These are phyloP conservation scores for Acronicta leporina DNA, from an alignment of 2,888 invertebrate species.

Conservation along the genomic window DNA sequence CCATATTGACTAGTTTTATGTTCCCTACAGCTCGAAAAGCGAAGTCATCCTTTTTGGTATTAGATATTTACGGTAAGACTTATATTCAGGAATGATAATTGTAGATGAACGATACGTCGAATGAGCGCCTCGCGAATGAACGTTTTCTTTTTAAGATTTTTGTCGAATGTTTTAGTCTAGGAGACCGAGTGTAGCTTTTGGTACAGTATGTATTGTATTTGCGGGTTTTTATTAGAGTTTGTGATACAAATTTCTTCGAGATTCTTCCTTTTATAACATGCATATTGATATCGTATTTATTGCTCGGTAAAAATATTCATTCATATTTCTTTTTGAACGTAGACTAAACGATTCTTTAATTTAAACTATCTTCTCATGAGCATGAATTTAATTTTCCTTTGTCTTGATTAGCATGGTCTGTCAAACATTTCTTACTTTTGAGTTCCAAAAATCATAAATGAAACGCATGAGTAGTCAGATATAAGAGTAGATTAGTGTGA, in stretches of 20 bases:
- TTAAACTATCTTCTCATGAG: neutral
- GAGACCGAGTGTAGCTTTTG: slow-evolving; percentile 20
- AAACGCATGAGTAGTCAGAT: neutral
- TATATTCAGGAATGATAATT: slow-evolving; percentile 40
- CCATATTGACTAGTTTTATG: slow-evolving; percentile 24
- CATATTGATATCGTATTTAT: too few relatives aligned
- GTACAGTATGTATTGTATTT: slow-evolving; percentile 4
- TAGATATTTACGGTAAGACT: slow-evolving; percentile 82
- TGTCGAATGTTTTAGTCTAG: slow-evolving; percentile 11
- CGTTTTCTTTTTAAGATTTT: slow-evolving; percentile 5
- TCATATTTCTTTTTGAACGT: too few relatives aligned
- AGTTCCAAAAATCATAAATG: neutral
- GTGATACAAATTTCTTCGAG: neutral
- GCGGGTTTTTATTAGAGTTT: neutral
- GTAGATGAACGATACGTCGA: slow-evolving; percentile 29
- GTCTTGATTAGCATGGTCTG: neutral
- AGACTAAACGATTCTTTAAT: neutral
- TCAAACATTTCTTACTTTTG: neutral
- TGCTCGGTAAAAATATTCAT: neutral
- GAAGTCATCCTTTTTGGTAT: slow-evolving; percentile 71
- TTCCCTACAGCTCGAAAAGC: slow-evolving; percentile 76
- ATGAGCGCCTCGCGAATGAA: slow-evolving; percentile 42
- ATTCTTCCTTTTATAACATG: neutral
- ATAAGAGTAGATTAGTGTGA: neutral
- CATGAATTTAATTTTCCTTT: neutral